Conservation (phyloP, 1,140 invertebrate species). For the Drosophila sp. region DNA sequence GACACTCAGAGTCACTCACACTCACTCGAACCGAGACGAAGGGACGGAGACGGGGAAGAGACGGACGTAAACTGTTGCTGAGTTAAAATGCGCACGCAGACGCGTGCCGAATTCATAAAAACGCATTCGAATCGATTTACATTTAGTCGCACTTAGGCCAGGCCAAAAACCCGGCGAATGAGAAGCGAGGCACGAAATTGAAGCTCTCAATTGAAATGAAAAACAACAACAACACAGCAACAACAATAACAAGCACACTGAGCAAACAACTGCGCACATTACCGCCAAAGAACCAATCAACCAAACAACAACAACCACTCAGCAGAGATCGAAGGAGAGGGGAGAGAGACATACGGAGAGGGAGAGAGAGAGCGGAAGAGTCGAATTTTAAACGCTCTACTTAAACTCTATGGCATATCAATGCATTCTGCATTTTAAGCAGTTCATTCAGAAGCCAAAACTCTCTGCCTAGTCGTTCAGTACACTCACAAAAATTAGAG, state of each 20-base stretch:
- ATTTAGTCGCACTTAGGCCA: slow-evolving; percentile 66
- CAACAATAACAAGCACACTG: slow-evolving; percentile 10
- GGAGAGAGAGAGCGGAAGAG: background rate
- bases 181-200: slow-evolving; percentile 64
- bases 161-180: slow-evolving; percentile 45
- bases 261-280: slow-evolving; percentile 34
- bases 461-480: background rate
- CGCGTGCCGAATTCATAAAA: slow-evolving; percentile 82
- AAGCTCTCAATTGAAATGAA: slow-evolving; percentile 67
- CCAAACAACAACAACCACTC: background rate
- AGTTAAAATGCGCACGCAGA: slow-evolving; percentile 78
- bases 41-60: background rate
- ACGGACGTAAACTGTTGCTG: slow-evolving; percentile 11
- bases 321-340: background rate
- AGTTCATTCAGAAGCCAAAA: background rate
- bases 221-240: slow-evolving; percentile 33
- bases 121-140: slow-evolving; percentile 77
- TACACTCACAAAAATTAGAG: background rate
- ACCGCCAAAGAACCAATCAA: slow-evolving; percentile 39
- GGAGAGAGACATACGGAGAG: background rate
- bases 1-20: slow-evolving; percentile 13
- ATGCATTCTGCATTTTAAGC: background rate
- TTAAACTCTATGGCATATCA: background rate
- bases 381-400: slow-evolving; percentile 19
- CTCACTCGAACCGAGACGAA: background rate